phyloP scores from a whole-genome alignment of 2,113 vertebrate genomes.

The Andinoacara biseriatus region DNA sequence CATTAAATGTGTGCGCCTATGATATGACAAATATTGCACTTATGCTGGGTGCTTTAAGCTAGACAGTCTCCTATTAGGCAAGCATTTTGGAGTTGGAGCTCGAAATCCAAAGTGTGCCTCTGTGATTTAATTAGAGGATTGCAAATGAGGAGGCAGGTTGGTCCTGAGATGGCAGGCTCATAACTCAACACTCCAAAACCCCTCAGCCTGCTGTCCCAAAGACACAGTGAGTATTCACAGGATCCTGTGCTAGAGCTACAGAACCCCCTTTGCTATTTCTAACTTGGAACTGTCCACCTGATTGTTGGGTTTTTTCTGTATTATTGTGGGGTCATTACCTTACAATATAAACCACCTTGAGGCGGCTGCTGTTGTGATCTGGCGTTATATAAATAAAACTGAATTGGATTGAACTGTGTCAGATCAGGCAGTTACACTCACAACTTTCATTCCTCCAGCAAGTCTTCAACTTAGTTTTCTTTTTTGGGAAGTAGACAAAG shows the following conservation, averaged over 20 bases:
- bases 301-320: no score
- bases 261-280: not conserved
- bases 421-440: not conserved
- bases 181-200: constrained; percentile 50
- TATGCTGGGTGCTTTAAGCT: not conserved
- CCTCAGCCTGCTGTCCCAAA: not conserved
- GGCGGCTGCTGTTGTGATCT: no score
- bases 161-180: constrained; percentile 51
- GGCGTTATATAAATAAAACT: no score
- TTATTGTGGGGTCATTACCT: no score
- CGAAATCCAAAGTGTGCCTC: constrained; percentile 35
- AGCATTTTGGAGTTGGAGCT: constrained; percentile 19
- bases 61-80: constrained; percentile 4
- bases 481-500: no score
- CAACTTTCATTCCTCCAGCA: not conserved
- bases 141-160: constrained; percentile 35
- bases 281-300: constrained; percentile 10
- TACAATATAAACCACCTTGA: no score
- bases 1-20: not conserved
- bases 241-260: not conserved
- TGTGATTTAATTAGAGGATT: constrained; percentile 54
- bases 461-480: not conserved
- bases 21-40: constrained; percentile 43
- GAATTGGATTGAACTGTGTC: not conserved
- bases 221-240: constrained; percentile 15